phyloP scores from a whole-genome alignment of 2,888 invertebrate genomes.

The Drosophila atripex region DNA sequence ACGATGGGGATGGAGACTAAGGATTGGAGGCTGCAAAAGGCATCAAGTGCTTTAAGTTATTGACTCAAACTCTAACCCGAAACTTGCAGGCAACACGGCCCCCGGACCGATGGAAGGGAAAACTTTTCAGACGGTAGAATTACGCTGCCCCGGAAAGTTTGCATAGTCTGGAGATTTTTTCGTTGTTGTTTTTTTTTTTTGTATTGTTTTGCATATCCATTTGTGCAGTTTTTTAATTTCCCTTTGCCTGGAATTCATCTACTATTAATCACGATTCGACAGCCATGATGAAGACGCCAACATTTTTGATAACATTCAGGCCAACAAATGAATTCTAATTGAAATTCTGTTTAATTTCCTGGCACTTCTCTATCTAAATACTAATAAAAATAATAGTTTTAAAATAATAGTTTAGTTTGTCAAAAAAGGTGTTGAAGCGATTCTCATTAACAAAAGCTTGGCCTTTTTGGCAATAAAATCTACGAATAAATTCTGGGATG shows the following conservation, averaged over 20 bases:
- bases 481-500: neutral
- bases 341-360: neutral
- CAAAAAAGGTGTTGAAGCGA: slow-evolving; percentile 55
- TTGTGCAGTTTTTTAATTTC: neutral
- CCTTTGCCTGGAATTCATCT: neutral
- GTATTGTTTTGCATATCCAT: neutral
- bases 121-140: slow-evolving; percentile 65
- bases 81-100: slow-evolving; percentile 29
- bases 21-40: slow-evolving; percentile 21
- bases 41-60: slow-evolving; percentile 67
- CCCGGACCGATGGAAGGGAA: slow-evolving; percentile 44
- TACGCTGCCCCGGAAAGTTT: slow-evolving; percentile 63
- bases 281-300: neutral
- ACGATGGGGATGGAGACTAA: too few relatives aligned
- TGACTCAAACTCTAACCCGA: slow-evolving; percentile 67
- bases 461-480: slow-evolving; percentile 41
- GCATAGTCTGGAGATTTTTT: slow-evolving; percentile 31
- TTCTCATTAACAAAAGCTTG: slow-evolving; percentile 39
- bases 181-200: slow-evolving; percentile 1
- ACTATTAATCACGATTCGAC: neutral
- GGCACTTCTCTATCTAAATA: neutral
- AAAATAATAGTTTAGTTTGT: slow-evolving; percentile 1
- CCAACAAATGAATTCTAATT: neutral
- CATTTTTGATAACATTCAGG: neutral
- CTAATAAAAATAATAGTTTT: neutral